Conservation (phyloP, 2,797 vertebrate species). For the Hafferia zeledoni region DNA sequence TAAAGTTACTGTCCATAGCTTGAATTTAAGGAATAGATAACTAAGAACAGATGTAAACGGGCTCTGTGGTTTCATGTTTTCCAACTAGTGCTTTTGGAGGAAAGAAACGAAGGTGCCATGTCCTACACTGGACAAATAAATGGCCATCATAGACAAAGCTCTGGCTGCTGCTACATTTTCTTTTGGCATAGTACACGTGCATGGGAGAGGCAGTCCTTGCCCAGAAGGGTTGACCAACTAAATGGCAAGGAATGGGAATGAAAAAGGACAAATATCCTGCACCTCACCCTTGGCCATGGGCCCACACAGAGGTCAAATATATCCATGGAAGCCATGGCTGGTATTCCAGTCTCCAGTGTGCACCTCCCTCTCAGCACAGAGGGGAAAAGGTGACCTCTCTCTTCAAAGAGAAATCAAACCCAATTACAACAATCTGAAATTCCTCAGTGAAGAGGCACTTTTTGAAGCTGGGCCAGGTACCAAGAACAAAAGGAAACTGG, state of each 20-base stretch:
- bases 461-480: background rate
- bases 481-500: background rate
- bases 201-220: background rate
- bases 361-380: background rate
- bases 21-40: background rate
- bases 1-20: background rate
- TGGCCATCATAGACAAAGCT: background rate
- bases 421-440: background rate
- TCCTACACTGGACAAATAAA: background rate
- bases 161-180: background rate
- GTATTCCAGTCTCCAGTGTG: background rate
- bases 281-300: background rate
- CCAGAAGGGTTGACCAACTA: background rate
- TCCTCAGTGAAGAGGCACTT: background rate
- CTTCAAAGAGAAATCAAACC: background rate
- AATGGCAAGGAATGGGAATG: background rate
- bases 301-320: background rate
- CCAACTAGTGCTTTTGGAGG: background rate
- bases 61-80: background rate
- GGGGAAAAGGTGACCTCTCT: background rate
- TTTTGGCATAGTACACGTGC: rapidly evolving
- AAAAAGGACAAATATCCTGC: background rate
- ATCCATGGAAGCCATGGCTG: rapidly evolving
- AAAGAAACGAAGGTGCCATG: background rate
- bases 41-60: background rate